Evolutionary conservation across 2,888 invertebrate genomes (phyloP).

Genomic region (Lasioglossum malachurum): DNA sequence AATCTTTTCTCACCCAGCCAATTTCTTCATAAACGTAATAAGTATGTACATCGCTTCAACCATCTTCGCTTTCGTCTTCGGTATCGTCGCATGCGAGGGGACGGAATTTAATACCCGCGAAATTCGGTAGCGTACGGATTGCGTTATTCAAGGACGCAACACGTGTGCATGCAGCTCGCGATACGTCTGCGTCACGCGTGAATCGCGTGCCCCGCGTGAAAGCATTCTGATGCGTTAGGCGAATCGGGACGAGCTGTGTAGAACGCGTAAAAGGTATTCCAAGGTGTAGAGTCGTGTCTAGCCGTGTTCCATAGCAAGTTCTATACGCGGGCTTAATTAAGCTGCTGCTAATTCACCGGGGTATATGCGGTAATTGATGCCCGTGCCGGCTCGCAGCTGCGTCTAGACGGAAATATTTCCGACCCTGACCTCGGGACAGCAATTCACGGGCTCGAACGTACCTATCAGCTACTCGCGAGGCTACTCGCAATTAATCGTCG

Average conservation of each 20-base stretch:
- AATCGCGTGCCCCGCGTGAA: neutral
- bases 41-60: too few species aligned
- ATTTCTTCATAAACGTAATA: too few species aligned
- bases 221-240: constrained; percentile 17
- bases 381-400: neutral
- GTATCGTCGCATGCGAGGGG: neutral
- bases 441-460: constrained; percentile 1
- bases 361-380: constrained; percentile 56
- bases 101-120: neutral
- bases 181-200: neutral
- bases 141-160: neutral
- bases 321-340: constrained; percentile 59
- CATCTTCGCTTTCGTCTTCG: too few species aligned
- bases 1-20: too few species aligned
- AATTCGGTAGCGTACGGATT: neutral
- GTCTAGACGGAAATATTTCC: constrained; percentile 30
- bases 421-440: constrained; percentile 29
- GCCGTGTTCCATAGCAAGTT: constrained; percentile 23
- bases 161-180: neutral
- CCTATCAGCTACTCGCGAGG: constrained; percentile 1
- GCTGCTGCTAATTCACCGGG: constrained; percentile 51
- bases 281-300: constrained; percentile 1
- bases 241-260: constrained; percentile 35
- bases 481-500: constrained; percentile 16
- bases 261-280: constrained; percentile 28